Percentiles rank a stretch among this genome's conserved stretches.
phyloP scores from a whole-genome alignment of 2,888 invertebrate genomes.

The Allygus modestus region DNA sequence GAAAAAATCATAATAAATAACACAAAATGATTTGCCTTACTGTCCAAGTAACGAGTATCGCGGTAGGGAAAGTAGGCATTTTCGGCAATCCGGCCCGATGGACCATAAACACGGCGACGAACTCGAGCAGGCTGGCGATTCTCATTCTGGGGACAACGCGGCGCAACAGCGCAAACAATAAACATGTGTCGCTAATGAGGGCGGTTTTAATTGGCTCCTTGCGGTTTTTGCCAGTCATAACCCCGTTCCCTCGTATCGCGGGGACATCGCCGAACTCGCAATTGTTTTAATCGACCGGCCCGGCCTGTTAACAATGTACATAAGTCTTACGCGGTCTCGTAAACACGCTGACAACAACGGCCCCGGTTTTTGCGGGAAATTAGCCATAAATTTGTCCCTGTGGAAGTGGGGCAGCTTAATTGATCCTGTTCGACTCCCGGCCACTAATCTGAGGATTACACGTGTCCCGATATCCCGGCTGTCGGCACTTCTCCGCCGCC shows the following conservation, averaged over 20 bases:
- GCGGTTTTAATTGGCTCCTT: conserved; percentile 33
- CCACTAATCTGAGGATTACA: conserved; percentile 26
- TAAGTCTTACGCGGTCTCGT: conserved; percentile 23
- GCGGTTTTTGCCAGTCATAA: conserved; percentile 50
- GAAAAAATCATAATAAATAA: too few species aligned
- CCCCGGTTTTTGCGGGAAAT: conserved; percentile 29
- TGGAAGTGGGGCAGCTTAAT: conserved; percentile 35
- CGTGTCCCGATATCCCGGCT: conserved; percentile 25
- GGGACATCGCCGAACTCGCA: conserved; percentile 34
- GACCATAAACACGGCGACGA: conserved; percentile 5
- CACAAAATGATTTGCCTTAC: too few species aligned
- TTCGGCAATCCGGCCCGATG: not conserved
- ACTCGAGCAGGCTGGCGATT: not conserved
- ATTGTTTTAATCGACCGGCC: conserved; percentile 47
- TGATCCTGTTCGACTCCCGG: conserved; percentile 35
- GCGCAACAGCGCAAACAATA: not conserved
- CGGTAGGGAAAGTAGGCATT: too few species aligned
- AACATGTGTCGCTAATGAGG: conserved; percentile 46
- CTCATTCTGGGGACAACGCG: not conserved
- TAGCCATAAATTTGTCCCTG: conserved; percentile 48
- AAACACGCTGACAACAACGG: conserved; percentile 44
- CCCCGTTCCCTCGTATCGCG: conserved; percentile 21
- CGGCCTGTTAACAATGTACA: conserved; percentile 33
- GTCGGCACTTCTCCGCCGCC: not conserved
- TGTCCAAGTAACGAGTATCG: too few species aligned